phyloP scores from a whole-genome alignment of 2,888 invertebrate species.

The Belgica antarctica region DNA sequence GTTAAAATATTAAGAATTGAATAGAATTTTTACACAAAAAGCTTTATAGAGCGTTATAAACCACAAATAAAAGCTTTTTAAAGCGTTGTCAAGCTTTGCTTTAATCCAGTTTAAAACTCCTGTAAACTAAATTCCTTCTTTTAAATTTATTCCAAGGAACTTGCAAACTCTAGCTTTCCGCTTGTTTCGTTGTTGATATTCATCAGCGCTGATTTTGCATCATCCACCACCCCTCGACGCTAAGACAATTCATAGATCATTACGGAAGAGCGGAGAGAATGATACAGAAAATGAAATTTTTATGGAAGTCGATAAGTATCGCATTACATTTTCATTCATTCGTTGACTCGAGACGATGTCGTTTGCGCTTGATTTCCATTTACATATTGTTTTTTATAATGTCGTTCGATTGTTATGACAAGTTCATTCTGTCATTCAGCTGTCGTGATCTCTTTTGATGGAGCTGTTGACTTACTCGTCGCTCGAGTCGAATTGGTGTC shows the following conservation, averaged over 20 bases:
- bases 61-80: too few species aligned
- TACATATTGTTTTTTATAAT: slow-evolving; percentile 35
- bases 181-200: not conserved
- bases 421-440: not conserved
- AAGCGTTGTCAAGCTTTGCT: too few species aligned
- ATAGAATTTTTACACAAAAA: too few species aligned
- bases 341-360: slow-evolving; percentile 29
- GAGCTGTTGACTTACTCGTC: slow-evolving; percentile 17
- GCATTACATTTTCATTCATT: slow-evolving; percentile 34
- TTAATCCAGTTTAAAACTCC: too few species aligned
- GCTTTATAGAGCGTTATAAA: too few species aligned
- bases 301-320: slow-evolving; percentile 39
- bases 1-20: too few species aligned
- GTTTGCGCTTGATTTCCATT: slow-evolving; percentile 23
- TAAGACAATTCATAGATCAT: not conserved
- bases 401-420: slow-evolving; percentile 30
- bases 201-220: too few species aligned
- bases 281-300: slow-evolving; percentile 27
- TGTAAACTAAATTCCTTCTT: too few species aligned
- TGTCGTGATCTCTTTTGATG: not conserved
- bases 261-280: not conserved
- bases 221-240: not conserved
- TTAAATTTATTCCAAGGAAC: too few species aligned
- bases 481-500: not conserved
- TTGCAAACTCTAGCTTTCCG: too few species aligned